These are phyloP conservation scores for Bombus superbus DNA, from an alignment of 1,140 invertebrate species.

Conservation along the genomic window DNA sequence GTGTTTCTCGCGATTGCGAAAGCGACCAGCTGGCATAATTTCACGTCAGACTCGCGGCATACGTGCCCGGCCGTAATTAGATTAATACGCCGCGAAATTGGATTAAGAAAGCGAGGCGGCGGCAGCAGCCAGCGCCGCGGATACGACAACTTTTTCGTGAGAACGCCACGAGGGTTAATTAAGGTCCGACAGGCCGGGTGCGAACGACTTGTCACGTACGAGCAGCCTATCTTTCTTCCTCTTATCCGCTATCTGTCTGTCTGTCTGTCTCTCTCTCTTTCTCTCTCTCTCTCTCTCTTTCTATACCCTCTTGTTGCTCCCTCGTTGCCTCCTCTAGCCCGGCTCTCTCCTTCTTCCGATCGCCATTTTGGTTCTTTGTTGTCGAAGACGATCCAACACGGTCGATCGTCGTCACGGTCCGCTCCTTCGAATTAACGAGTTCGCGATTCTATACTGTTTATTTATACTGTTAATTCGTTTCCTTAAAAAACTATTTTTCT, in stretches of 20 bases:
- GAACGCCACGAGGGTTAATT: conserved; percentile 34
- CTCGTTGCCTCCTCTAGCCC: background rate
- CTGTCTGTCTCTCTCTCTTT: background rate
- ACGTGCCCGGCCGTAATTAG: conserved; percentile 56
- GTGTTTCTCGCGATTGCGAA: conserved; percentile 40
- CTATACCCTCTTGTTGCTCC: background rate
- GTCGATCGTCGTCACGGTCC: background rate
- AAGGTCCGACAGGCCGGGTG: conserved; percentile 18
- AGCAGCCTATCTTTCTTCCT: background rate
- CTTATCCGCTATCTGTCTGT: background rate
- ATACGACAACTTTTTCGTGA: conserved; percentile 40
- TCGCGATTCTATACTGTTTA: too few relatives aligned
- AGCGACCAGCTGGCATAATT: conserved; percentile 41
- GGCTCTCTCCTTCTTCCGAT: background rate
- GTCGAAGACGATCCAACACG: background rate
- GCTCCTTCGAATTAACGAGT: background rate
- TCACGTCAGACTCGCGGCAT: conserved; percentile 39
- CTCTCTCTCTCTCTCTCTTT: background rate
- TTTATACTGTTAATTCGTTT: too few relatives aligned
- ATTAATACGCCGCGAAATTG: conserved; percentile 62
- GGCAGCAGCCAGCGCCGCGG: background rate
- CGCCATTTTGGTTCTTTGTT: background rate
- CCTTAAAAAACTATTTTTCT: too few relatives aligned
- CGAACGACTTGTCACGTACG: conserved; percentile 32
- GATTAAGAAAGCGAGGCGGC: conserved; percentile 56